Evolutionary conservation across 2,888 invertebrate species (phyloP), one percentile per base, ranked within the genome.

Genomic region (Scaptomyza cyrtandrae): DNA sequence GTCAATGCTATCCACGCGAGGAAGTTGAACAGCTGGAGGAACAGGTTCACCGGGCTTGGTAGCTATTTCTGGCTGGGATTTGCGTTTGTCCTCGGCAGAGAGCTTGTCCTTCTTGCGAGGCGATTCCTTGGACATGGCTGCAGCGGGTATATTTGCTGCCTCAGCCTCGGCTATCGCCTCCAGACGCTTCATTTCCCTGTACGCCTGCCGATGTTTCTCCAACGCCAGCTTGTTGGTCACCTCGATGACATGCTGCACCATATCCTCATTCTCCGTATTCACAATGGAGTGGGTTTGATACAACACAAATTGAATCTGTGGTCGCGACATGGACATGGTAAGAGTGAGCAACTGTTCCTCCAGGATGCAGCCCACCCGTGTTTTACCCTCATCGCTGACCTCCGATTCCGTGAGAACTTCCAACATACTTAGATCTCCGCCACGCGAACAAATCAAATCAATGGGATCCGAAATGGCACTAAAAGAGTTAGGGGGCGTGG

Each of bases 211-310:
- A 89, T 96, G 96, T 69, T 95, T 94, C 53, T 96, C 94, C 41
- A 94, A 93, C 0, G 96, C 96, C 71, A 95, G 92, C 49, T 94
- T 93, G 87, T 97, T 97, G 0, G 96, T 94, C 80, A 95, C 94
- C 0, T 94, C 93, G 0, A 96, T 93, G 0, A 95, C 94, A 44
- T 94, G 93, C 0, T 94, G 92, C 16, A 96, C 94, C 94, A 97
- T 96, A 27, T 94, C 94, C 44, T 93, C 93, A 75, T 97, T 97
- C 91, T 97, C 97, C 0, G 95, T 94, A 37, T 94, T 94, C 44
- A 96, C 92, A 54, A 95, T 94, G 0, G 96, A 96, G 92, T 97
- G 96, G 0, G 96, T 96, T 90, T 96, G 96, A 84, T 97, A 97
- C 35, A 97, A 91, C 13, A 97, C 94, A 70, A 97, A 93, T 89